Evolutionary conservation across 2,888 invertebrate species (phyloP).

Genomic region (Tethea ocularis): DNA sequence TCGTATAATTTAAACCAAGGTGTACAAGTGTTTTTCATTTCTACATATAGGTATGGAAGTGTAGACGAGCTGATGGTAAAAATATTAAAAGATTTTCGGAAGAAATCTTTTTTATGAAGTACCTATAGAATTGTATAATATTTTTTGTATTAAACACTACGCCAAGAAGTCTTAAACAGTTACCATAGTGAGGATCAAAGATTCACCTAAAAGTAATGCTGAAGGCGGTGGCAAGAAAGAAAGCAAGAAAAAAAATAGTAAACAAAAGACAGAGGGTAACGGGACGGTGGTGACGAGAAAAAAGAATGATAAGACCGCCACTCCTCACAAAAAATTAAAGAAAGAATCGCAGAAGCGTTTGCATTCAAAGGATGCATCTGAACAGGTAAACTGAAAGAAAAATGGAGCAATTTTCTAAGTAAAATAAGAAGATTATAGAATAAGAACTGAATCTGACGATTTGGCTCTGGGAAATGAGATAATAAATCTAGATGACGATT

Average conservation of each 20-base stretch:
- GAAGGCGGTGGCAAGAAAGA: slow-evolving; percentile 85
- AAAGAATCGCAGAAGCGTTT: slow-evolving; percentile 62
- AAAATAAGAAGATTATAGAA: background rate
- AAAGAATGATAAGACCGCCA: slow-evolving; percentile 63
- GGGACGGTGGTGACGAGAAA: slow-evolving; percentile 80
- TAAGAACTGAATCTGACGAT: too few relatives aligned
- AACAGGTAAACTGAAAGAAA: slow-evolving; percentile 51
- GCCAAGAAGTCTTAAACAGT: slow-evolving; percentile 63
- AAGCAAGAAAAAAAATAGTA: slow-evolving; percentile 85
- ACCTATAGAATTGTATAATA: background rate
- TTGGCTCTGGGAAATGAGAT: too few relatives aligned
- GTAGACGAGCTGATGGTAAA: background rate
- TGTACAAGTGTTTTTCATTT: background rate
- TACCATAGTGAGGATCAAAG: slow-evolving; percentile 88
- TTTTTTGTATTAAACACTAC: slow-evolving; percentile 19
- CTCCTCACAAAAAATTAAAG: slow-evolving; percentile 58
- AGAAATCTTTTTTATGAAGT: background rate
- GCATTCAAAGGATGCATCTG: slow-evolving; percentile 56
- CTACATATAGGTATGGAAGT: background rate
- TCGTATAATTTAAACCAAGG: background rate
- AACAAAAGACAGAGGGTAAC: slow-evolving; percentile 82
- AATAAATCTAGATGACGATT: too few relatives aligned
- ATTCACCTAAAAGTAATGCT: slow-evolving; percentile 84
- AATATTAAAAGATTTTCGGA: background rate
- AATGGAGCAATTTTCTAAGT: slow-evolving; percentile 7